Evolutionary conservation across 2,888 invertebrate genomes (phyloP).

Genomic region (Standfussiana lucernea): DNA sequence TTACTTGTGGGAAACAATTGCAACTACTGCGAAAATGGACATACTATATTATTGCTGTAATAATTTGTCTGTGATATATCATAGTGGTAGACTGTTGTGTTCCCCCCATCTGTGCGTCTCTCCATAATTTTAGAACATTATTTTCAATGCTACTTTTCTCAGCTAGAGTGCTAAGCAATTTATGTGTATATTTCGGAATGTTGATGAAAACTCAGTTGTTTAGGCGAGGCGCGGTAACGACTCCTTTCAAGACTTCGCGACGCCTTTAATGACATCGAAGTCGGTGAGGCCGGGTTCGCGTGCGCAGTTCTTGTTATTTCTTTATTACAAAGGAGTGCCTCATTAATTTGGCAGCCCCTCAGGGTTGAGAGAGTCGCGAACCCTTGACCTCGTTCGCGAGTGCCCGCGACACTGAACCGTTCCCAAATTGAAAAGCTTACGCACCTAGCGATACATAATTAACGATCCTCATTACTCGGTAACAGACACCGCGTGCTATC

Average conservation of each 20-base stretch:
- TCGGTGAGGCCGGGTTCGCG: constrained; percentile 87
- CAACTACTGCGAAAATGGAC: constrained; percentile 51
- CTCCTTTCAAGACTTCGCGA: constrained; percentile 86
- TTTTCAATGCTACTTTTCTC: constrained; percentile 67
- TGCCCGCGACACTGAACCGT: constrained; percentile 86
- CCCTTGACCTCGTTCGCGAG: constrained; percentile 90
- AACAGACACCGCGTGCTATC: constrained; percentile 78
- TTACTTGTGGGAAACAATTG: constrained; percentile 63
- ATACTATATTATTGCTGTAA: constrained; percentile 20
- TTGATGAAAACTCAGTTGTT: constrained; percentile 85
- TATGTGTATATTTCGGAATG: constrained; percentile 79
- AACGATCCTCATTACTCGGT: constrained; percentile 89
- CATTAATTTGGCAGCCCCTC: constrained; percentile 91
- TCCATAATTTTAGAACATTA: constrained; percentile 55
- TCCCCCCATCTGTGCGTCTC: neutral
- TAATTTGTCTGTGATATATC: constrained; percentile 18
- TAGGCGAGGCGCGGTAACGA: constrained; percentile 87
- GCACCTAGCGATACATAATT: constrained; percentile 90
- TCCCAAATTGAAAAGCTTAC: constrained; percentile 84
- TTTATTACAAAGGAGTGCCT: constrained; percentile 91
- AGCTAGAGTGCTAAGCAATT: constrained; percentile 74
- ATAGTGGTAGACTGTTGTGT: constrained; percentile 6
- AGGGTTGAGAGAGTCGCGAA: constrained; percentile 89
- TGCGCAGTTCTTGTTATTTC: constrained; percentile 91
- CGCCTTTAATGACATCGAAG: constrained; percentile 89